Evolutionary conservation across 2,113 vertebrate species (phyloP).

Genomic region (Psittacara wagleri): DNA sequence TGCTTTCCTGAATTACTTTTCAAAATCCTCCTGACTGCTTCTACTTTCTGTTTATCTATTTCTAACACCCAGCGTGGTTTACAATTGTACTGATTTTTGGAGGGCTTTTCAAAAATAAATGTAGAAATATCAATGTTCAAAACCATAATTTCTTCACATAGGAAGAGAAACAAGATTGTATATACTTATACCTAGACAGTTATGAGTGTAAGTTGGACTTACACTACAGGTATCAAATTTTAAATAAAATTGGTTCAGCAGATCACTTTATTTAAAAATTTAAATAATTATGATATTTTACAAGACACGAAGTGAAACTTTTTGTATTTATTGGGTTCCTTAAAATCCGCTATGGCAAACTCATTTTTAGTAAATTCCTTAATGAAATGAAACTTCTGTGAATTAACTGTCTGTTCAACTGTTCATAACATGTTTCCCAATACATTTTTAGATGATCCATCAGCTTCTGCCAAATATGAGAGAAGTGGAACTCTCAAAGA

Average conservation of each 20-base stretch:
- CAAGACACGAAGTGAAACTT: not conserved
- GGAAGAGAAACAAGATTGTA: not conserved
- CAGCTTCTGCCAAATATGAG: not conserved
- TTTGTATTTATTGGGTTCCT: not conserved
- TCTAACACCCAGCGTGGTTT: not conserved
- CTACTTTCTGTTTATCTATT: not conserved
- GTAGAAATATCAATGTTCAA: not conserved
- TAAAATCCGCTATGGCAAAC: not conserved
- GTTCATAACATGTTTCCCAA: not conserved
- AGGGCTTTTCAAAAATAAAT: not conserved
- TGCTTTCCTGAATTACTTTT: not conserved
- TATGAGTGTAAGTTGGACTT: not conserved
- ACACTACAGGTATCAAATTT: not conserved
- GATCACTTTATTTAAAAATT: not conserved
- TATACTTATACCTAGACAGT: not conserved
- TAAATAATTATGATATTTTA: not conserved
- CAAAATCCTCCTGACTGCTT: not conserved
- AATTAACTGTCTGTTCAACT: not conserved
- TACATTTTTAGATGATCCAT: not conserved
- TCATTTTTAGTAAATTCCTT: not conserved
- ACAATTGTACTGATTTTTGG: not conserved
- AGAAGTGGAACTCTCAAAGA: not conserved
- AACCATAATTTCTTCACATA: not conserved
- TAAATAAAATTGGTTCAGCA: not conserved
- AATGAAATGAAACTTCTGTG: not conserved